Conservation (phyloP, 2,888 invertebrate genomes). For the Ichneumon xanthorius region DNA sequence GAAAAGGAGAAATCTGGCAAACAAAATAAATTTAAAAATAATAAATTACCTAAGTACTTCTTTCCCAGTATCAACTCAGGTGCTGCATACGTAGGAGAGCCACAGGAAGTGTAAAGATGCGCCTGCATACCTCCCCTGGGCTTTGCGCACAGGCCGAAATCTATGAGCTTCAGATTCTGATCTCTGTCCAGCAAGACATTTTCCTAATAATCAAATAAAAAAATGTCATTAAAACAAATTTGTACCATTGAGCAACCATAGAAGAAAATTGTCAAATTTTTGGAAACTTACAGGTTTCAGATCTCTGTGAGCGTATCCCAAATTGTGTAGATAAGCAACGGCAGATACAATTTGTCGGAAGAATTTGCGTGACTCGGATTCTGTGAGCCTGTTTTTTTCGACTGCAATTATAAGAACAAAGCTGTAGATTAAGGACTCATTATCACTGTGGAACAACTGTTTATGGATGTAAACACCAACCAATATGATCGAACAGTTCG, state of each 20-base stretch:
- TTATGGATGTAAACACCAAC: constrained; percentile 74
- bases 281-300: constrained; percentile 90
- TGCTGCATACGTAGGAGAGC: constrained; percentile 92
- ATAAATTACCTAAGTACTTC: constrained; percentile 85
- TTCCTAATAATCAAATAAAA: constrained; percentile 86
- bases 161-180: constrained; percentile 92
- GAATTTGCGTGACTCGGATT: constrained; percentile 90
- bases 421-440: background rate
- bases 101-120: constrained; percentile 89
- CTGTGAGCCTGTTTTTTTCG: constrained; percentile 89
- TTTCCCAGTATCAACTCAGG: constrained; percentile 88
- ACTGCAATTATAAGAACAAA: constrained; percentile 84
- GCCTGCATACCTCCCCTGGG: constrained; percentile 88
- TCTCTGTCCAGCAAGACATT: constrained; percentile 91
- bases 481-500: constrained; percentile 93
- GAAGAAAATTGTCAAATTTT: background rate
- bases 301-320: constrained; percentile 93
- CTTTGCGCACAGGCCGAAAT: constrained; percentile 93
- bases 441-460: constrained; percentile 12
- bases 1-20: too few species aligned
- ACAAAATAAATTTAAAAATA: background rate
- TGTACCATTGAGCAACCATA: background rate
- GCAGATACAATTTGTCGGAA: constrained; percentile 93
- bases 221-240: constrained; percentile 31
- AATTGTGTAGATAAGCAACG: constrained; percentile 91